Base-by-base conservation (phyloP, 1,140 invertebrate genomes). In the Cyphomyrmex costatus region DNA sequence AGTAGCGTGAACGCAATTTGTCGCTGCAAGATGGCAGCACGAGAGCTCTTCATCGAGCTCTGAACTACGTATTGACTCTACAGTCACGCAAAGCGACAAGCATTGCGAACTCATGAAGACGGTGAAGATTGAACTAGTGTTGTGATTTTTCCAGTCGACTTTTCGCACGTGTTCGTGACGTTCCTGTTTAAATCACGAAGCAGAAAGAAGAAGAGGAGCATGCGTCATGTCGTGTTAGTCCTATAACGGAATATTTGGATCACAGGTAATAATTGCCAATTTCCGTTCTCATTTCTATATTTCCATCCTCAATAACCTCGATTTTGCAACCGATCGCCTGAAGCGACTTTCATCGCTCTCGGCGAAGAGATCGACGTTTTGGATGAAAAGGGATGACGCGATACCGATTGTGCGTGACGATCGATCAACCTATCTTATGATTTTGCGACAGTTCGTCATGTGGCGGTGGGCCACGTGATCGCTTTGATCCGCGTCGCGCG, bases 401-500 rank as follows among this genome's bases (percentile, higher is more conserved):
- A 30, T 33, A 16, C 36, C 51, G 7, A 42, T 58, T 21, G 42
- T 33, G 8, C 4, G 24, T 63, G 33, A 78, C 5, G 24, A 30
- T 14, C 19, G 24, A 77, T 4, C 16, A 7, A 3, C 12, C 60
- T 4, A 5, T 24, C 30, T 3, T 19, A 16, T 16, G 14, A n/a
- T 4, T 36, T 24, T 3, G 16, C 16, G 42, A 27, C 19, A 1
- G 33, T 63, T 8, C 8, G 51, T 33, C 10, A 4, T 21, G 53
- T 7, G n/a, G n/a, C n/a, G n/a, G n/a, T n/a, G n/a, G 6, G 4
- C n/a, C 63, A 80, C 65, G 65, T 70, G 78, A 80, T 42, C 66
- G 14, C 21, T 7, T 7, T 56, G 53, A n/a, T 21, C 53, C 53
- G n/a, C 24, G 58, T 7, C 36, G 14, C 46, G n/a, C 21, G 1